Conservation (phyloP, 2,888 invertebrate genomes). For the Parelbella ahira region DNA sequence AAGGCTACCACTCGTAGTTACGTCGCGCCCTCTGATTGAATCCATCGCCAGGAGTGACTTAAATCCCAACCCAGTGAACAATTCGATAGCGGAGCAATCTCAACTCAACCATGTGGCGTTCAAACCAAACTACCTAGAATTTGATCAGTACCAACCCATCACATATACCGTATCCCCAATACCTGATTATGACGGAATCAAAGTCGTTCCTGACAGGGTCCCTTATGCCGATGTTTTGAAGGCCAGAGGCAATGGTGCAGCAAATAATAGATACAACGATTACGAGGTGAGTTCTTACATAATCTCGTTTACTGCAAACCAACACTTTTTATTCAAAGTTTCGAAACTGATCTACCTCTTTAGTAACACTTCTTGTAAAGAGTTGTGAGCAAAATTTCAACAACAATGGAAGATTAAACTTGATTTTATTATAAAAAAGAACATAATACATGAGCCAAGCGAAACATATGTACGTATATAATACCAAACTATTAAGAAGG, state of each 20-base stretch:
- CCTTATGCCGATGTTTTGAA: slow-evolving; percentile 39
- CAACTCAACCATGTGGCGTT: slow-evolving; percentile 39
- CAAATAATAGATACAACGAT: slow-evolving; percentile 42
- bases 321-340: no score
- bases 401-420: no score
- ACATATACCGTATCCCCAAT: slow-evolving; percentile 3
- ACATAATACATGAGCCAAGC: no score
- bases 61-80: slow-evolving; percentile 37
- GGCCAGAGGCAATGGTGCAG: slow-evolving; percentile 19
- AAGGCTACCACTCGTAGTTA: slow-evolving; percentile 61
- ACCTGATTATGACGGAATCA: not conserved
- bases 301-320: no score
- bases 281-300: slow-evolving; percentile 53
- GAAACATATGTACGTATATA: no score
- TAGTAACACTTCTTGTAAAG: no score
- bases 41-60: slow-evolving; percentile 63
- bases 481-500: no score
- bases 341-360: no score
- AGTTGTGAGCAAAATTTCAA: no score
- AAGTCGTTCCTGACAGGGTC: slow-evolving; percentile 13
- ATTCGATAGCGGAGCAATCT: slow-evolving; percentile 42
- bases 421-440: no score
- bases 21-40: slow-evolving; percentile 61
- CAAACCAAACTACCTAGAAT: slow-evolving; percentile 38
- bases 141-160: slow-evolving; percentile 33